phyloP scores from a whole-genome alignment of 2,888 invertebrate species.

The Macaria liturata region DNA sequence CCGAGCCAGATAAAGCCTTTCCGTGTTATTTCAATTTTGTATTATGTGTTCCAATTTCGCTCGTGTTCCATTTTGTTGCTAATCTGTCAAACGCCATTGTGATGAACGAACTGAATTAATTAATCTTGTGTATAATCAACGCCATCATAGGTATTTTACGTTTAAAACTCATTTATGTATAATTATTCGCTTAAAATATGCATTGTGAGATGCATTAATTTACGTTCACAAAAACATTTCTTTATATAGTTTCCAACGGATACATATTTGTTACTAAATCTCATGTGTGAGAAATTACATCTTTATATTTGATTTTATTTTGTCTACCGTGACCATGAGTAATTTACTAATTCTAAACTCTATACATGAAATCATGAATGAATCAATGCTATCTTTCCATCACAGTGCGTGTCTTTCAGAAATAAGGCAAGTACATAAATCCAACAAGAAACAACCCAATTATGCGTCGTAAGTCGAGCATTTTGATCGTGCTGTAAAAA shows the following conservation, averaged over 20 bases:
- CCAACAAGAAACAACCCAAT: slow-evolving; percentile 73
- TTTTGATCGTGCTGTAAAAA: slow-evolving; percentile 77
- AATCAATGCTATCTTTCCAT: slow-evolving; percentile 7
- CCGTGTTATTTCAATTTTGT: slow-evolving; percentile 60
- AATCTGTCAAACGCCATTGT: slow-evolving; percentile 44
- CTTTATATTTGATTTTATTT: too few relatives aligned
- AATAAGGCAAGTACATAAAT: slow-evolving; percentile 27
- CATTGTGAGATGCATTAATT: neutral
- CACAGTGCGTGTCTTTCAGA: slow-evolving; percentile 30
- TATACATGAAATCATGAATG: too few relatives aligned
- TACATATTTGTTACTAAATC: too few relatives aligned
- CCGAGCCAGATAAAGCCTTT: slow-evolving; percentile 68
- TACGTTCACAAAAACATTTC: neutral
- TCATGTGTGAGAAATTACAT: too few relatives aligned
- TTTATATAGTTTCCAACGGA: too few relatives aligned
- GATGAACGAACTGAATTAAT: slow-evolving; percentile 38
- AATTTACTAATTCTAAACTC: too few relatives aligned
- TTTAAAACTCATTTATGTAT: slow-evolving; percentile 14
- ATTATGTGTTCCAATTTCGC: slow-evolving; percentile 38
- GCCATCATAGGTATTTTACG: slow-evolving; percentile 14
- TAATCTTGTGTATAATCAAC: slow-evolving; percentile 23
- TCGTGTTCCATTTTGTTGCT: slow-evolving; percentile 40
- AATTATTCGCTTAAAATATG: slow-evolving; percentile 5
- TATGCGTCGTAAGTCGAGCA: slow-evolving; percentile 63
- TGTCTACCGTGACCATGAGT: too few relatives aligned